Evolutionary conservation across 2,113 vertebrate genomes (phyloP).

Genomic region (Sturnira hondurensis): DNA sequence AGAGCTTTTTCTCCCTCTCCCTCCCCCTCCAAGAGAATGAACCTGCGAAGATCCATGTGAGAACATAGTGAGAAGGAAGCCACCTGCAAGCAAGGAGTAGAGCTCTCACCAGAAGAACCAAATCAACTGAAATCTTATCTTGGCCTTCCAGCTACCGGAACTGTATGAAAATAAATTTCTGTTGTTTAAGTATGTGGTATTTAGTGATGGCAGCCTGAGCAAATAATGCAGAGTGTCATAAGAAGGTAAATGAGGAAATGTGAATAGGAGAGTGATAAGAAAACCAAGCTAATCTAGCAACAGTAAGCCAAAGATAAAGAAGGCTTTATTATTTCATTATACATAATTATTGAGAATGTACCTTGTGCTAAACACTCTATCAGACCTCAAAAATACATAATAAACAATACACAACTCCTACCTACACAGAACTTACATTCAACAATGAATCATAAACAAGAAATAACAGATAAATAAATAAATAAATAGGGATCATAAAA

Average conservation of each 20-base stretch:
- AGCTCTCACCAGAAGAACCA: not conserved
- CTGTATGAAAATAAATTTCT: not conserved
- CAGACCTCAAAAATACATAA: not conserved
- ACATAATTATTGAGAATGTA: not conserved
- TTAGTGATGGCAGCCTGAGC: not conserved
- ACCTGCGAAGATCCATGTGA: not conserved
- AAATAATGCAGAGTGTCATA: not conserved
- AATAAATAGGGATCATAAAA: not conserved
- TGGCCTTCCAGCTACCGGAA: not conserved
- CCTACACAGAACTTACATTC: not conserved
- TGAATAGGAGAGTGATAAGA: not conserved
- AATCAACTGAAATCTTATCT: not conserved
- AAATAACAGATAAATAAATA: not conserved
- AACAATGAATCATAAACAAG: not conserved
- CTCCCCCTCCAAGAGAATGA: not conserved
- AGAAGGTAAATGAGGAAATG: not conserved
- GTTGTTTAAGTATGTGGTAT: not conserved
- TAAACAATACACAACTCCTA: not conserved
- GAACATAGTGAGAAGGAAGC: not conserved
- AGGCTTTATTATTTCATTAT: not conserved
- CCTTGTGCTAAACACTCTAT: not conserved
- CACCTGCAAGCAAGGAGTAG: not conserved
- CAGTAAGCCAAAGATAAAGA: not conserved
- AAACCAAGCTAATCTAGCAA: not conserved
- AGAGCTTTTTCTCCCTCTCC: not conserved